Evolutionary conservation across 2,888 invertebrate species (phyloP), one percentile per base, ranked within the genome.

Genomic region (Euclidia mi): DNA sequence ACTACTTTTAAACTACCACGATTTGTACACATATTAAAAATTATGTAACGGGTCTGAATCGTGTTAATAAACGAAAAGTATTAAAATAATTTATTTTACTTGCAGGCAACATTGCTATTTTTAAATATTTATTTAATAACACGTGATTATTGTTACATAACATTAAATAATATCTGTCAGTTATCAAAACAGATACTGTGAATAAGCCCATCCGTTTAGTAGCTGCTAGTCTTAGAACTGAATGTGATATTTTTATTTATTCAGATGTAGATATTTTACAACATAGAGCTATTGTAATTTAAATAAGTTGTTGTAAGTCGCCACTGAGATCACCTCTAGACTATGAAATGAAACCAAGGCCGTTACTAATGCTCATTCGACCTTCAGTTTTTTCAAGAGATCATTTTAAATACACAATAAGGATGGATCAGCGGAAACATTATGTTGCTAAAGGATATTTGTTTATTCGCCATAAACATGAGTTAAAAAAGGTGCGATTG

Each of bases 341-440:
- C 81, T 85, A 85, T 82, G 79, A 85, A 87, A 84, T 82, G 81
- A 85, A 84, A 81, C 81, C 90, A 90, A 91, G 89, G 91, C 78
- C 79, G 85, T 71, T 78, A 82, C 78, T 82, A 82, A 86, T 88
- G 77, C 82, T 79, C 77, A 72, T 78, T 68, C 72, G 85, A 89
- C 90, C 89, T 90, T 89, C 81, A 80, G 67, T 82, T 87, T 85
- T 87, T 85, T 79, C 79, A 73, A 76, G 78, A 83, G 83, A 79
- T 78, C 65, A 71, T 69, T 65, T 80, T 79, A 71, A 70, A 76
- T 69, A 71, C 65, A 70, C 68, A 65, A 77, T 63, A 75, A 71
- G 67, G 65, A 61, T 65, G 65, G 65, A 45, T 56, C 52, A 56
- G 56, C 51, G 56, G 53, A 62, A 68, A 67, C 42, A 40, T 47